Evolutionary conservation across 2,797 vertebrate genomes (phyloP).

Genomic region (Takifugu ocellatus): DNA sequence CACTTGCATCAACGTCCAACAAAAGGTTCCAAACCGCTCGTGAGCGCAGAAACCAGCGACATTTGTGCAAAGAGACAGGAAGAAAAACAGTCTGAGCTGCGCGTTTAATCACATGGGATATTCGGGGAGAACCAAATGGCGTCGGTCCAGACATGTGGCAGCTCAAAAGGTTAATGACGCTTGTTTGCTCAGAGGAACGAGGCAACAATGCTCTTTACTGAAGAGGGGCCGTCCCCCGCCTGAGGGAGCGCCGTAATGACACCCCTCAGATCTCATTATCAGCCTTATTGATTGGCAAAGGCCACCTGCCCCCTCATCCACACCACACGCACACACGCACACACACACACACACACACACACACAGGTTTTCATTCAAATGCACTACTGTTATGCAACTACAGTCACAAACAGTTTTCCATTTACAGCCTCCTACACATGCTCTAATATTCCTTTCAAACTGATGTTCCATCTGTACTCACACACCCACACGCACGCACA

Average conservation of each 20-base stretch:
- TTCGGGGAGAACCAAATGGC: conserved; percentile 26
- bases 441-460: conserved; percentile 18
- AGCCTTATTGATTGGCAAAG: conserved; percentile 76
- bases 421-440: conserved; percentile 32
- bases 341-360: conserved; percentile 8
- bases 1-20: background rate
- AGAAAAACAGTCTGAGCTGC: background rate
- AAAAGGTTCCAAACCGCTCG: too few species aligned
- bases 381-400: background rate
- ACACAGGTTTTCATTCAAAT: conserved; percentile 7
- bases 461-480: conserved; percentile 27
- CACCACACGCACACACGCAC: conserved; percentile 23
- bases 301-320: conserved; percentile 57
- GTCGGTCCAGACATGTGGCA: conserved; percentile 40
- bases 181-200: conserved; percentile 46
- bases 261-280: conserved; percentile 79
- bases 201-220: conserved; percentile 65
- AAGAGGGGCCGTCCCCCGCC: conserved; percentile 52
- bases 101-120: conserved; percentile 20
- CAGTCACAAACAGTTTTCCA: conserved; percentile 16
- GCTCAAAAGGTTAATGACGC: conserved; percentile 74
- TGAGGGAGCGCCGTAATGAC: conserved; percentile 60
- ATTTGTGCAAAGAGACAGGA: too few species aligned
- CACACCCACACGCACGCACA: conserved; percentile 1
- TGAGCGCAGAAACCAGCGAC: too few species aligned